phyloP scores from a whole-genome alignment of 1,140 invertebrate genomes.

The Zaprionus africanus region DNA sequence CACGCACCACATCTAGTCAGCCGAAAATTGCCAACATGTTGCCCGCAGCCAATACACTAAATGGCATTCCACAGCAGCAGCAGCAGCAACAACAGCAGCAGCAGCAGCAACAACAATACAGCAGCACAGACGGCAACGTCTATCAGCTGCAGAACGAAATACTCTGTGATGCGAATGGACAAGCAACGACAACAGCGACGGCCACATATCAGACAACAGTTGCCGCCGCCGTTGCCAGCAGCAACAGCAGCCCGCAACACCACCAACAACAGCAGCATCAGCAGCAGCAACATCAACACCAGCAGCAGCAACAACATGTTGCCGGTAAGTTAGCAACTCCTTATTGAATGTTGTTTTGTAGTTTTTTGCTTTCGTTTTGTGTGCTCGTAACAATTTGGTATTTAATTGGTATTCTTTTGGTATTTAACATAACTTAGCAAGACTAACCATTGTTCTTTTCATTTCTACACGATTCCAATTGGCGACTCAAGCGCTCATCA shows the following conservation, averaged over 20 bases:
- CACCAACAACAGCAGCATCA: conserved; percentile 57
- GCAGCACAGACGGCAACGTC: conserved; percentile 73
- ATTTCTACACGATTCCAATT: conserved; percentile 29
- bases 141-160: conserved; percentile 81
- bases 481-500: conserved; percentile 24
- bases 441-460: conserved; percentile 20
- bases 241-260: conserved; percentile 59
- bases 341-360: conserved; percentile 40
- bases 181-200: conserved; percentile 57
- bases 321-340: conserved; percentile 63
- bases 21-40: conserved; percentile 73
- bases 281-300: conserved; percentile 58
- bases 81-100: conserved; percentile 55
- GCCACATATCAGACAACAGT: conserved; percentile 73
- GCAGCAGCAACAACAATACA: conserved; percentile 53
- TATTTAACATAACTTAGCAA: conserved; percentile 32
- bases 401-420: conserved; percentile 13
- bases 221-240: conserved; percentile 42
- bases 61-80: conserved; percentile 78
- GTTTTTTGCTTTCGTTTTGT: conserved; percentile 43
- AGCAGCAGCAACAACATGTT: conserved; percentile 65
- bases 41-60: conserved; percentile 77
- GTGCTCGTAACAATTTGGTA: conserved; percentile 31
- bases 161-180: conserved; percentile 78
- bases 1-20: conserved; percentile 69